These are phyloP conservation scores for Phortica variegata DNA, from an alignment of 1,140 invertebrate species.

Conservation along the genomic window DNA sequence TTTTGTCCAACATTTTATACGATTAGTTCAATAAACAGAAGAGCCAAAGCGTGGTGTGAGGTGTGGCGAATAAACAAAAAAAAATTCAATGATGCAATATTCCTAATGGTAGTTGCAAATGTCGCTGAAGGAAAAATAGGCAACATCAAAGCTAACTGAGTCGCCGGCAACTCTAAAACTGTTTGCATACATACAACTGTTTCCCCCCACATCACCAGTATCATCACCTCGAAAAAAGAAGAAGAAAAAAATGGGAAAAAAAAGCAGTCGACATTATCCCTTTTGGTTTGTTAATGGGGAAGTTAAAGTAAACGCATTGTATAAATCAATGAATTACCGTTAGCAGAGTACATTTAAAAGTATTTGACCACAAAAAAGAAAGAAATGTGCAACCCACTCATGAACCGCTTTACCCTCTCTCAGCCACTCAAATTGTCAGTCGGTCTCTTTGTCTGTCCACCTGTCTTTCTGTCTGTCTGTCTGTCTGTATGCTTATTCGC, in stretches of 20 bases:
- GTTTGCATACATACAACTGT: slow-evolving; percentile 32
- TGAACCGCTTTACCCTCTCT: no score
- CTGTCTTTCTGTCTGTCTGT: slow-evolving; percentile 28
- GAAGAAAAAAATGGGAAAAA: neutral
- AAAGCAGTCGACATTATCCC: slow-evolving; percentile 20
- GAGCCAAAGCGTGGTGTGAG: no score
- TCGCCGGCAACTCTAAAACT: no score
- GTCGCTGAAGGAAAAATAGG: slow-evolving; percentile 54
- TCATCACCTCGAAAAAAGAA: slow-evolving; percentile 9
- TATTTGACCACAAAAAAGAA: slow-evolving; percentile 54
- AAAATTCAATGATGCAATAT: no score
- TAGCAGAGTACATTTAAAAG: slow-evolving; percentile 50
- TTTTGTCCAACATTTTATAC: no score
- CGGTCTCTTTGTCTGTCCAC: slow-evolving; percentile 5
- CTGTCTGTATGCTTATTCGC: neutral
- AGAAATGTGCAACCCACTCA: slow-evolving; percentile 53
- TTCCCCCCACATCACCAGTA: slow-evolving; percentile 23
- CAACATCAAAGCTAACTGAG: slow-evolving; percentile 47
- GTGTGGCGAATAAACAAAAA: no score
- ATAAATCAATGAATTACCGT: slow-evolving; percentile 55
- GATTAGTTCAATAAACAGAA: no score
- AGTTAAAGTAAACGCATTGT: slow-evolving; percentile 38
- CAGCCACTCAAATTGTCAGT: no score
- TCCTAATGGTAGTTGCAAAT: no score
- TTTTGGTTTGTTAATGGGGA: no score